A percentile compares a stretch with the other conserved stretches of the same genome.
phyloP scores from a whole-genome alignment of 2,888 invertebrate species.

The Galerucella pusilla region DNA sequence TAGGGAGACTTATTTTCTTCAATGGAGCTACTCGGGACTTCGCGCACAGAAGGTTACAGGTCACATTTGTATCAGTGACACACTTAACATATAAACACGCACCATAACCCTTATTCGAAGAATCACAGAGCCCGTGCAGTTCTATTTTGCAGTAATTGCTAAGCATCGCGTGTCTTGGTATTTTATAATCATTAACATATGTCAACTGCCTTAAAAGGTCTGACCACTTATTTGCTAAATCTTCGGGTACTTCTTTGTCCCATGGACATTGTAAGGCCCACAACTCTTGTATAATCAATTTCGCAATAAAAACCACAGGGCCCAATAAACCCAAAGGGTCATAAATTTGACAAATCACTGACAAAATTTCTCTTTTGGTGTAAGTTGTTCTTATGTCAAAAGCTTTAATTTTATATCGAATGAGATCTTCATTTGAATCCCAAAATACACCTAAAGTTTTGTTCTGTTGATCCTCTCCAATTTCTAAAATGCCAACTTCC shows the following conservation, averaged over 20 bases:
- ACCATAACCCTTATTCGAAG: neutral
- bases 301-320: neutral
- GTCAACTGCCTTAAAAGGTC: no score
- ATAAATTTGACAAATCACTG: conserved; percentile 1
- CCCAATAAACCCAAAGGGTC: neutral
- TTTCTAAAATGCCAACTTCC: conserved; percentile 26
- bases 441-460: conserved; percentile 16
- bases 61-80: no score
- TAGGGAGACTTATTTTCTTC: no score
- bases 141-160: no score
- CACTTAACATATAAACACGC: neutral
- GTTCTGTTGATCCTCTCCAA: conserved; percentile 30
- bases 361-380: neutral
- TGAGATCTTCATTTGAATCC: conserved; percentile 16
- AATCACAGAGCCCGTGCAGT: neutral
- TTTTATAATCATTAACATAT: no score
- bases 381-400: neutral
- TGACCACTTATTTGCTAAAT: neutral
- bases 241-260: neutral
- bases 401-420: neutral
- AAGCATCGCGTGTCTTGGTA: no score
- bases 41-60: no score
- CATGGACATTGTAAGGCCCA: neutral
- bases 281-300: neutral
- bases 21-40: no score